phyloP scores from a whole-genome alignment of 1,140 invertebrate species.

The Drosophila truncata region DNA sequence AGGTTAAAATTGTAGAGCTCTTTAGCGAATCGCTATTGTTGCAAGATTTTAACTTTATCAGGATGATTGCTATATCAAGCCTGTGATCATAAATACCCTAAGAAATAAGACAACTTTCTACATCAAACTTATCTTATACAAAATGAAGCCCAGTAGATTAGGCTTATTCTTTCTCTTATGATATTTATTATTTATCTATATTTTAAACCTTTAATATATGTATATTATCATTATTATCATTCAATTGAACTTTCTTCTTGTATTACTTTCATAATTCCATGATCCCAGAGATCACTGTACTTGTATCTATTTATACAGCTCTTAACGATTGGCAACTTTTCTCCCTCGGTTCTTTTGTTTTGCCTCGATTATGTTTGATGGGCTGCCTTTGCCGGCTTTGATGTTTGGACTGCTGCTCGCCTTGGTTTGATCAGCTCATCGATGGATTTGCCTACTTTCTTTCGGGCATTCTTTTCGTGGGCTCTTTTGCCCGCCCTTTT shows the following conservation, averaged over 20 bases:
- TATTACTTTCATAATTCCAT: background rate
- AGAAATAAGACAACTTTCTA: too few relatives aligned
- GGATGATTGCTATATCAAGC: background rate
- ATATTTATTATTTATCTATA: background rate
- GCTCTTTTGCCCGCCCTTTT: constrained; percentile 28
- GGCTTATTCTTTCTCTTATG: background rate
- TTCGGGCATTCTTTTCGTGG: constrained; percentile 18
- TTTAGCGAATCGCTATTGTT: background rate
- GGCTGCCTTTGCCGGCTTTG: constrained; percentile 50
- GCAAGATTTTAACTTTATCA: background rate
- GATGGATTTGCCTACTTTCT: constrained; percentile 34
- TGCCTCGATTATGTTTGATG: constrained; percentile 33
- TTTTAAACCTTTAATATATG: background rate
- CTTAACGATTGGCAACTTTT: constrained; percentile 30
- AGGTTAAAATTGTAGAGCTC: background rate
- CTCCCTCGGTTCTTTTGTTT: constrained; percentile 4
- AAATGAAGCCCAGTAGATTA: background rate
- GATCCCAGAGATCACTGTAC: constrained; percentile 6
- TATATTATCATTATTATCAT: too few relatives aligned
- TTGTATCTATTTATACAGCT: constrained; percentile 36
- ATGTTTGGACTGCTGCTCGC: constrained; percentile 36
- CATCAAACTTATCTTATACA: background rate
- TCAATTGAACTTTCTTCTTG: background rate
- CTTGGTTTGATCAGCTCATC: constrained; percentile 32
- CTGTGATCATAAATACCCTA: background rate